Base-by-base conservation (phyloP, 2,797 vertebrate species). In the Sciurus carolinensis region DNA sequence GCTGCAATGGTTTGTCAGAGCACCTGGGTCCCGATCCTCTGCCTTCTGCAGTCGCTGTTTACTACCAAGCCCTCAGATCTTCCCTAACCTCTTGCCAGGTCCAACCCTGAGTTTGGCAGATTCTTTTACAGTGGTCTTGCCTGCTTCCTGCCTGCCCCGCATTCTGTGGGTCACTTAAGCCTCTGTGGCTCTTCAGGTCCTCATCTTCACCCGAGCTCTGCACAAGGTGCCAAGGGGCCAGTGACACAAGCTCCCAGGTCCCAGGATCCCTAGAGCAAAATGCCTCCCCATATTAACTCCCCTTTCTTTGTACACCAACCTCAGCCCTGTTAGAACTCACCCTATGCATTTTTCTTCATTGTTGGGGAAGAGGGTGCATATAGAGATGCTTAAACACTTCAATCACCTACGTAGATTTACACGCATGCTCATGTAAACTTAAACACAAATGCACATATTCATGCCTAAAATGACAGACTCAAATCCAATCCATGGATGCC, bases 331-430 rank as follows among this genome's bases (percentile, higher is more conserved):
- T 80, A 36, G 64, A 77, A 52, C 39, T 44, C 30, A 59, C 39
- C 13, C 15, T 73, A 20, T 64, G 50, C 15, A 54, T 81, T 87
- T 79, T n/a, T 57, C 73, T 93, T 87, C 91, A 54, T 36, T 95
- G 54, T 2, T 75, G 13, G 10, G 79, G n/a, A 87, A 71, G 36
- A 90, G 4, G 22, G 36, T 50, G 18, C 30, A 76, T 11, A 64
- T 4, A 42, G 39, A 94, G 73, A 76, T 18, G n/a, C 33, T 66
- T 77, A 50, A 71, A 18, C 12, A 54, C 39, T 75, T 75, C 82
- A 39, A 59, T 90, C 75, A 62, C 26, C 33, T 24, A 75, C 2
- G 66, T 7, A 79, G 69, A 87, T n/a, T 39, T 59, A 12, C 4
- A 39, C 5, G 39, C 39, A 54, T 26, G 28, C 39, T 87, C 76